These are phyloP conservation scores for Coendou prehensilis DNA, from an alignment of 2,797 vertebrate species.

Conservation along the genomic window DNA sequence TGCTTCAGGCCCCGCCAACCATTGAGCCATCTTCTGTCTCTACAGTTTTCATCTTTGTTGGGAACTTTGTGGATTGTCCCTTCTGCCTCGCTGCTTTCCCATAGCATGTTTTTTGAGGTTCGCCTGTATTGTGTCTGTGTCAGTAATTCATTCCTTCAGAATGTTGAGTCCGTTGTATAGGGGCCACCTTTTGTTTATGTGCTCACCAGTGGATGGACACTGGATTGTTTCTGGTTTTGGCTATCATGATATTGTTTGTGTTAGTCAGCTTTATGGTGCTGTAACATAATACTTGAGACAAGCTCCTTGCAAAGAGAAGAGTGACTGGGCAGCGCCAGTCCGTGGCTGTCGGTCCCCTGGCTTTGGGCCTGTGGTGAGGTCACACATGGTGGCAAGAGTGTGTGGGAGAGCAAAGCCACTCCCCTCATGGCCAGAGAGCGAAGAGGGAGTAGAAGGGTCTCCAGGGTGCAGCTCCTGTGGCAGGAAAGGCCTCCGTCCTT, in stretches of 20 bases:
- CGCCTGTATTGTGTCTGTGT: neutral
- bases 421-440: neutral
- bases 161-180: neutral
- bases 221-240: constrained; percentile 2
- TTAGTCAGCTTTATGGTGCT: neutral
- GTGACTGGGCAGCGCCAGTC: too few relatives aligned
- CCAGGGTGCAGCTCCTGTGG: neutral
- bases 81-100: neutral
- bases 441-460: neutral
- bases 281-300: neutral
- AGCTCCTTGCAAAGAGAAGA: neutral
- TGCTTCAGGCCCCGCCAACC: neutral
- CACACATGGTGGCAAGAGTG: neutral
- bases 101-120: constrained; percentile 25
- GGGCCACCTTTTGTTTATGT: neutral
- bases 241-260: neutral
- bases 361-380: neutral
- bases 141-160: neutral
- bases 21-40: neutral
- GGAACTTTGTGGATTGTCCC: neutral
- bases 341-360: too few relatives aligned
- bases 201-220: neutral
- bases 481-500: neutral
- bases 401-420: neutral
- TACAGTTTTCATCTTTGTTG: constrained; percentile 24